These are phyloP conservation scores for Tragulus kanchil DNA, from an alignment of 2,113 vertebrate genomes.

Conservation along the genomic window DNA sequence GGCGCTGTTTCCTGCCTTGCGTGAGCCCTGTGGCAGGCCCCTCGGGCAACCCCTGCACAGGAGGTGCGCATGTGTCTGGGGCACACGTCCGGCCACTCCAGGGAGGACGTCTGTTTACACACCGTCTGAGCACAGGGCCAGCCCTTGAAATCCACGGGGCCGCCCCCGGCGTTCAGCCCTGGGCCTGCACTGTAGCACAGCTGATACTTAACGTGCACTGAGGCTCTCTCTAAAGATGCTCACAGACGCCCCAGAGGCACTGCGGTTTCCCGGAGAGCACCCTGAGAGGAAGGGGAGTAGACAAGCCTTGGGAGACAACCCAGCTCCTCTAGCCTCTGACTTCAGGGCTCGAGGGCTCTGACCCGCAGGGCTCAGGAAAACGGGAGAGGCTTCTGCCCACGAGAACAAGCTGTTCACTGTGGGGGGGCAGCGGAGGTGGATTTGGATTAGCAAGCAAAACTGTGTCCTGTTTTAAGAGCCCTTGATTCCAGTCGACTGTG, in stretches of 20 bases:
- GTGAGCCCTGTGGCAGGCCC: rapidly evolving
- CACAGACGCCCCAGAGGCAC: rapidly evolving
- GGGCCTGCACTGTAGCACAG: rapidly evolving
- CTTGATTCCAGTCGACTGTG: conserved; percentile 87
- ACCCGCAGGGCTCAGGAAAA: neutral
- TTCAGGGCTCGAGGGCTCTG: neutral
- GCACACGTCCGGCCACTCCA: neutral
- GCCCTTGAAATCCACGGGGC: rapidly evolving
- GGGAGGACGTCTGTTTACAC: neutral
- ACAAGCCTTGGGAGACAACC: rapidly evolving
- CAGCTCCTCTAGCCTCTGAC: neutral
- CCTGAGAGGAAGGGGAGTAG: neutral
- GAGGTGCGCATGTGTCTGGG: rapidly evolving
- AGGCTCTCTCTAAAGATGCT: neutral
- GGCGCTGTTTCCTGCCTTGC: rapidly evolving
- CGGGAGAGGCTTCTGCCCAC: neutral
- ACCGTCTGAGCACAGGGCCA: neutral
- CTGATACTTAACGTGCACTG: rapidly evolving
- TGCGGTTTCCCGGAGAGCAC: neutral
- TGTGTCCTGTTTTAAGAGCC: conserved; percentile 82
- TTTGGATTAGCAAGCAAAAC: conserved; percentile 86
- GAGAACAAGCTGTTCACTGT: neutral
- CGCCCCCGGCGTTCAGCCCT: rapidly evolving
- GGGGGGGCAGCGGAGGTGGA: conserved; percentile 74
- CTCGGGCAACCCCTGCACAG: rapidly evolving